Evolutionary conservation across 1,140 invertebrate genomes (phyloP).

Genomic region (Pseudomyrmex cubaensis): DNA sequence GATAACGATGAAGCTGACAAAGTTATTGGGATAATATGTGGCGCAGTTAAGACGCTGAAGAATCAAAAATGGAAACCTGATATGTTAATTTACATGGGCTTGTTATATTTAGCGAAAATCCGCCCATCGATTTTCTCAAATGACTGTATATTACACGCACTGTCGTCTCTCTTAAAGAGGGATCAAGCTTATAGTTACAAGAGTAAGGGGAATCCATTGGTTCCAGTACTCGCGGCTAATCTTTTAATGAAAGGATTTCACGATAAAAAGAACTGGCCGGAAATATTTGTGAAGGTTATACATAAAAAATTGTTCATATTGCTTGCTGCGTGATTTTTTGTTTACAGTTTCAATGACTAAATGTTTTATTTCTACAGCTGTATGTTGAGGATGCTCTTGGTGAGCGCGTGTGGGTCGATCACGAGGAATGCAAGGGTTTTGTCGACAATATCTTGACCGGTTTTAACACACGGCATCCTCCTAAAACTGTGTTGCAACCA

Average conservation of each 20-base stretch:
- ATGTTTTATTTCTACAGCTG: conserved; percentile 86
- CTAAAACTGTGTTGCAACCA: conserved; percentile 86
- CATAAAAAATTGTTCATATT: conserved; percentile 17
- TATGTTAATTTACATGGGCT: conserved; percentile 90
- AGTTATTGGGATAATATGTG: conserved; percentile 87
- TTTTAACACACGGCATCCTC: conserved; percentile 93
- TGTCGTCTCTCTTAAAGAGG: conserved; percentile 93
- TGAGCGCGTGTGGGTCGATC: conserved; percentile 97
- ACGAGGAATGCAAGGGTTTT: conserved; percentile 95
- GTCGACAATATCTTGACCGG: conserved; percentile 96
- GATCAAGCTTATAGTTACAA: conserved; percentile 91
- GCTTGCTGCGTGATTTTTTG: not conserved
- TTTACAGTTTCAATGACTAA: conserved; percentile 6
- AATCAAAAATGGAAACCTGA: conserved; percentile 92
- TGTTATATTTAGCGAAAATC: conserved; percentile 93
- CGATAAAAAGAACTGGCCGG: conserved; percentile 92
- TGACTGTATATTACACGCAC: conserved; percentile 91
- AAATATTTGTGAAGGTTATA: conserved; percentile 90
- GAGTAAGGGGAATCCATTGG: conserved; percentile 91
- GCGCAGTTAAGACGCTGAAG: conserved; percentile 89
- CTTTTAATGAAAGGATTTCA: conserved; percentile 93
- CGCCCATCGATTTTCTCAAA: conserved; percentile 92
- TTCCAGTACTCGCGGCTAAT: conserved; percentile 95
- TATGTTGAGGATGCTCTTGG: conserved; percentile 97
- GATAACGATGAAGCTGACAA: conserved; percentile 88